These are phyloP conservation scores for Neoaliturus tenellus DNA, from an alignment of 2,888 invertebrate species.

Conservation along the genomic window DNA sequence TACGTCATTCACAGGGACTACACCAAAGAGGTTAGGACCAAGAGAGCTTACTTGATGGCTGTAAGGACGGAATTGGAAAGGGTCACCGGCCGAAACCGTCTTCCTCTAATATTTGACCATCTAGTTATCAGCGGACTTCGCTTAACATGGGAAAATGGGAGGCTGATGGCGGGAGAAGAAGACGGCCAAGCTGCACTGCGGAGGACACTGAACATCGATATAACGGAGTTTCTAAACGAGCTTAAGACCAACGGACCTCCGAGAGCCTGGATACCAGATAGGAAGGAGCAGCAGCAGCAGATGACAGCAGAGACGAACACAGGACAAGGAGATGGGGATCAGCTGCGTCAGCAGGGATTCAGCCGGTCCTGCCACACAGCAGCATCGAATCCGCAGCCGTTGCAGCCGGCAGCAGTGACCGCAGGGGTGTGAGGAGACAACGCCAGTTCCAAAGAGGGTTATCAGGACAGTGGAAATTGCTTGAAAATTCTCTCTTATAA, in stretches of 20 bases:
- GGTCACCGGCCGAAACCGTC: neutral
- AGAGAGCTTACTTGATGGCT: neutral
- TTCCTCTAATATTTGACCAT: neutral
- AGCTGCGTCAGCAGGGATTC: neutral
- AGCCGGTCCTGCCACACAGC: neutral
- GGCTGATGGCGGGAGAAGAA: neutral
- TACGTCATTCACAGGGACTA: conserved; percentile 10
- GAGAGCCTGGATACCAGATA: neutral
- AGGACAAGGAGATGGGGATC: neutral
- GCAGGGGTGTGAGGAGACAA: neutral
- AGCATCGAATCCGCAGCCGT: neutral
- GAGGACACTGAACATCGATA: neutral
- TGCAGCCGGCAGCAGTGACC: neutral
- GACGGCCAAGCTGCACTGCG: neutral
- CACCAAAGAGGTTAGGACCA: neutral
- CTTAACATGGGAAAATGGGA: neutral
- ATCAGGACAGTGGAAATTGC: neutral
- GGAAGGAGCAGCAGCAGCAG: neutral
- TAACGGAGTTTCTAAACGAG: neutral
- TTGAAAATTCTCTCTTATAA: conserved; percentile 7
- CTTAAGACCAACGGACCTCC: neutral
- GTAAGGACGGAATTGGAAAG: conserved; percentile 1
- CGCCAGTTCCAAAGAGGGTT: neutral
- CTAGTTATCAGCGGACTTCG: neutral
- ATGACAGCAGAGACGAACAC: neutral